Evolutionary conservation across 2,888 invertebrate genomes (phyloP).

Genomic region (Aricia artaxerxes): DNA sequence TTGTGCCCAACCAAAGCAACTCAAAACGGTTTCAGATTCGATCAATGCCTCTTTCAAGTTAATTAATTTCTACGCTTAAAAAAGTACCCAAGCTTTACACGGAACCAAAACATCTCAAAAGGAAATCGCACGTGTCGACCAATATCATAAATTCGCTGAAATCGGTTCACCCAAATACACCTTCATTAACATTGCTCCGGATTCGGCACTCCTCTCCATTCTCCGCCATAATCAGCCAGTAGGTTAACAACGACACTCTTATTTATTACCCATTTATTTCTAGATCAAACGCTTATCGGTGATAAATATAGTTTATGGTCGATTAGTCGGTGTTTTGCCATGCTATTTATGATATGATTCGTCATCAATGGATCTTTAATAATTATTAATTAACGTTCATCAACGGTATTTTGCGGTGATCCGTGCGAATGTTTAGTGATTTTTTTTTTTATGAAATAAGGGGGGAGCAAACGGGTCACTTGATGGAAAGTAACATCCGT

Average conservation of each 20-base stretch:
- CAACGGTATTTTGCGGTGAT: too few species aligned
- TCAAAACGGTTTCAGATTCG: too few species aligned
- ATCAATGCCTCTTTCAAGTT: too few species aligned
- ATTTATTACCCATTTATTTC: neutral
- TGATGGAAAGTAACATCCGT: too few species aligned
- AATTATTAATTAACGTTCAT: too few species aligned
- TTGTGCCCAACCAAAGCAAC: too few species aligned
- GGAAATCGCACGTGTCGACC: neutral
- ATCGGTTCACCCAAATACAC: conserved; percentile 14
- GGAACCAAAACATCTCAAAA: neutral
- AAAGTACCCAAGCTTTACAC: neutral
- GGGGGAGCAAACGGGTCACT: too few species aligned
- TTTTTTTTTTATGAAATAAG: too few species aligned
- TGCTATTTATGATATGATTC: neutral
- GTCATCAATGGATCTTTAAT: too few species aligned
- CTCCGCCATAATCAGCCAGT: conserved; percentile 7
- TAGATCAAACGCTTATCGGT: neutral
- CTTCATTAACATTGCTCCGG: neutral
- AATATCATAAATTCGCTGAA: conserved; percentile 1
- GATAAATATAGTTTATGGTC: neutral
- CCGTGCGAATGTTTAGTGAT: too few species aligned
- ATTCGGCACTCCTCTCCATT: conserved; percentile 13
- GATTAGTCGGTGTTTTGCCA: neutral
- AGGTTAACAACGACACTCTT: neutral
- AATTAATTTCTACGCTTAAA: neutral